These are phyloP conservation scores for Linnaemya tessellans DNA, from an alignment of 2,888 invertebrate genomes.

Conservation along the genomic window DNA sequence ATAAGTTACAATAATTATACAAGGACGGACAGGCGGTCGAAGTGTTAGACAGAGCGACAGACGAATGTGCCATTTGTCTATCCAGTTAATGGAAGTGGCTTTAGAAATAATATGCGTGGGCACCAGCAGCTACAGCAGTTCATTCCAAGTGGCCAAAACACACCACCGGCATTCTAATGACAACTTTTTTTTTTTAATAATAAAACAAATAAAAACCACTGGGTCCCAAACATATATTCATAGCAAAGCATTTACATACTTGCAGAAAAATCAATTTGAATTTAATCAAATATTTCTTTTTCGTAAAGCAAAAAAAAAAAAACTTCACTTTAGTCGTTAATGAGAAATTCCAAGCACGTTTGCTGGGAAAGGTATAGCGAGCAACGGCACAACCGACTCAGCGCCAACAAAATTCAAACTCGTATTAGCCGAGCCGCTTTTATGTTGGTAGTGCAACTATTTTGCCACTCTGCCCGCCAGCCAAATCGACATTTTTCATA, in stretches of 20 bases:
- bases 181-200: constrained; percentile 6
- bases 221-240: constrained; percentile 8
- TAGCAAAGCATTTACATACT: neutral
- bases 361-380: constrained; percentile 52
- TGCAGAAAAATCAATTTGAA: constrained; percentile 55
- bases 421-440: constrained; percentile 24
- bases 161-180: constrained; percentile 68
- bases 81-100: neutral
- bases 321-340: constrained; percentile 14
- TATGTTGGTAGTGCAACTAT: constrained; percentile 4
- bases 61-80: neutral
- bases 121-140: constrained; percentile 34
- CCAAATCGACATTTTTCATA: constrained; percentile 72
- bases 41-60: neutral
- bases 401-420: constrained; percentile 59
- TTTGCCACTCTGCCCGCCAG: constrained; percentile 25
- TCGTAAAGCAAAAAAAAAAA: neutral
- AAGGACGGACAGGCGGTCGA: neutral
- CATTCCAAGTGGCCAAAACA: constrained; percentile 52
- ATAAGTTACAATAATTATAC: constrained; percentile 41
- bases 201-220: constrained; percentile 15
- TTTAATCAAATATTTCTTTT: constrained; percentile 54
- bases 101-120: constrained; percentile 62
- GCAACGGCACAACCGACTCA: constrained; percentile 25
- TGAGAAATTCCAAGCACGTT: constrained; percentile 56